A percentile compares a stretch with the other conserved stretches of the same genome.
Conservation (phyloP, 23 tunicate species). For the Halocynthia roretzi region DNA sequence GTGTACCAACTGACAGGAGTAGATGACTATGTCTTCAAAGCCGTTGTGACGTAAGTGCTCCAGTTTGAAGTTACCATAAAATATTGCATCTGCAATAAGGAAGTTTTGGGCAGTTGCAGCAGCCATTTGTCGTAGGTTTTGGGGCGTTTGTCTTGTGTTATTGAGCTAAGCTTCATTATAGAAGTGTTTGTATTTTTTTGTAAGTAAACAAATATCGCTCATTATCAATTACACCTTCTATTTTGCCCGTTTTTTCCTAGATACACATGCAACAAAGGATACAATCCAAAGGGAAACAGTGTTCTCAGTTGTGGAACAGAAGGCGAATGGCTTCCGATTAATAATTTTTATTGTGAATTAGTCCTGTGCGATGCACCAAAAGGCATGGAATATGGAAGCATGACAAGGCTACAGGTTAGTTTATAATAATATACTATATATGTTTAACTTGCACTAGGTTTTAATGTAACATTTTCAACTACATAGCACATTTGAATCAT, state of each 20-base stretch:
- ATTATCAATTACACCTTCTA: neutral
- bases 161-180: neutral
- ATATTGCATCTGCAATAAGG: too few species aligned
- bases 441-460: too few species aligned
- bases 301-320: constrained; percentile 35
- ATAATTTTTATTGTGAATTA: constrained; percentile 43
- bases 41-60: constrained; percentile 16
- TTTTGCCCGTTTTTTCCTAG: constrained; percentile 17
- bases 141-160: too few species aligned
- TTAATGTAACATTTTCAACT: too few species aligned
- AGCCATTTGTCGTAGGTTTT: too few species aligned
- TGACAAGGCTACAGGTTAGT: neutral
- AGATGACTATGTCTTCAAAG: constrained; percentile 23
- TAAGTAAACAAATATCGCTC: neutral
- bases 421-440: too few species aligned
- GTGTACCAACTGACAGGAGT: neutral
- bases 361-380: constrained; percentile 40
- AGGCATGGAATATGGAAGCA: constrained; percentile 43
- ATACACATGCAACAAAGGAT: constrained; percentile 50
- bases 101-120: too few species aligned
- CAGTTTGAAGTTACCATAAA: too few species aligned
- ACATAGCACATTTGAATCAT: too few species aligned
- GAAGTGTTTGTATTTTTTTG: neutral
- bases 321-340: constrained; percentile 33
- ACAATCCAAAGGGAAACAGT: constrained; percentile 28